Evolutionary conservation across 2,888 invertebrate genomes (phyloP).

Genomic region (Entomobrya multifasciata): DNA sequence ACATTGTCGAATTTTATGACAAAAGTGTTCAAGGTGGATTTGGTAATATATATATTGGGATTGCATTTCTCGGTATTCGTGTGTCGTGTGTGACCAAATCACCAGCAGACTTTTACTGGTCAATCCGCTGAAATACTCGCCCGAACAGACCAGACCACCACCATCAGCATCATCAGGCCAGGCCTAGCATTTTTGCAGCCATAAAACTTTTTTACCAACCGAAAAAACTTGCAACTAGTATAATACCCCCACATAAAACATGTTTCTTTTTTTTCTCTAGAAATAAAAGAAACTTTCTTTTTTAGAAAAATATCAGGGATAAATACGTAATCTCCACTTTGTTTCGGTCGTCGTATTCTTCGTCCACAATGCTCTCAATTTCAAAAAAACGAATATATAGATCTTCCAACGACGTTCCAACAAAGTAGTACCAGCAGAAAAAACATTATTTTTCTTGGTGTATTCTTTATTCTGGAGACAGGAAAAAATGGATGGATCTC

Average conservation of each 20-base stretch:
- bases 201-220: slow-evolving; percentile 25
- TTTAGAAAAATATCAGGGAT: slow-evolving; percentile 29
- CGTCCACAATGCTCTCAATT: slow-evolving; percentile 6
- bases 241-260: background rate
- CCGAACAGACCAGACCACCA: too few species aligned
- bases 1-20: slow-evolving; percentile 1
- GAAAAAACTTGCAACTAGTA: slow-evolving; percentile 24
- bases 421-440: background rate
- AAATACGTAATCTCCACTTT: slow-evolving; percentile 66
- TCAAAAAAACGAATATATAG: background rate
- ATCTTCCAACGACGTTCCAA: background rate
- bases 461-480: too few species aligned
- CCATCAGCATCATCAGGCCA: too few species aligned
- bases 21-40: background rate
- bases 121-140: background rate
- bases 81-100: too few species aligned
- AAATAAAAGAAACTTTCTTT: slow-evolving; percentile 27
- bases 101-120: slow-evolving; percentile 19
- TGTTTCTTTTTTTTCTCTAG: slow-evolving; percentile 17
- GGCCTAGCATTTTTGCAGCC: too few species aligned
- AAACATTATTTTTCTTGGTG: background rate
- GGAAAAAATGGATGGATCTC: slow-evolving; percentile 60
- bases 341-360: too few species aligned
- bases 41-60: slow-evolving; percentile 22
- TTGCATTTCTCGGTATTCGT: background rate